Evolutionary conservation across 2,113 vertebrate genomes (phyloP).

Genomic region (Hirundichthys speculiger): DNA sequence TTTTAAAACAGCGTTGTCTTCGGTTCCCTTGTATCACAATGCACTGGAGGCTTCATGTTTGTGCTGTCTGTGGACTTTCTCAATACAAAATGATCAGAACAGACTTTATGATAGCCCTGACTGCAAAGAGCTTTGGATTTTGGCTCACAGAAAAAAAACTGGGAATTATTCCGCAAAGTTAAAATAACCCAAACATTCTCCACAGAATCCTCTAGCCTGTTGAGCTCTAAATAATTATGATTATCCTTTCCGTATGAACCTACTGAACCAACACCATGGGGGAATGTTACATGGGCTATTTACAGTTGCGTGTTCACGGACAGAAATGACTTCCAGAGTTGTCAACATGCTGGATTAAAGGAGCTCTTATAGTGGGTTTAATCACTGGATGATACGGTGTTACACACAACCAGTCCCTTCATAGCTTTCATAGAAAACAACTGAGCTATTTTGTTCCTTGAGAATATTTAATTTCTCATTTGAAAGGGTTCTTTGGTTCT

Average conservation of each 20-base stretch:
- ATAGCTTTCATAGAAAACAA: too few relatives aligned
- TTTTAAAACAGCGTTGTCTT: slow-evolving; percentile 23
- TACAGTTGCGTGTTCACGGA: not conserved
- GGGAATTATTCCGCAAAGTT: slow-evolving; percentile 44
- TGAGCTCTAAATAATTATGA: slow-evolving; percentile 43
- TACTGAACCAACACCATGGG: slow-evolving; percentile 33
- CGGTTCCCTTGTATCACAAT: slow-evolving; percentile 44
- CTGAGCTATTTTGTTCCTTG: too few relatives aligned
- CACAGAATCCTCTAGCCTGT: slow-evolving; percentile 18
- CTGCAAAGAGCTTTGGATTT: slow-evolving; percentile 25
- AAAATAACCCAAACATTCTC: slow-evolving; percentile 35
- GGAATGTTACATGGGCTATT: slow-evolving; percentile 9
- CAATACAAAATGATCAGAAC: slow-evolving; percentile 1
- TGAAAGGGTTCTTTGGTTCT: too few relatives aligned
- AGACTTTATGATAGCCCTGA: slow-evolving; percentile 28
- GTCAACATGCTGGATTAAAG: too few relatives aligned
- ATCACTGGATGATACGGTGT: too few relatives aligned
- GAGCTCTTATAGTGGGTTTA: too few relatives aligned
- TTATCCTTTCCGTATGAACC: slow-evolving; percentile 43
- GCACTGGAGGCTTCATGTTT: slow-evolving; percentile 19
- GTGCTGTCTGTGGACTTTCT: slow-evolving; percentile 10
- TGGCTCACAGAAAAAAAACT: slow-evolving; percentile 6
- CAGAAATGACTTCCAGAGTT: not conserved
- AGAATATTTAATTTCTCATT: too few relatives aligned
- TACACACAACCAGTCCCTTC: too few relatives aligned